Conservation (phyloP, 2,888 invertebrate species). For the Acrobeloides nanus region DNA sequence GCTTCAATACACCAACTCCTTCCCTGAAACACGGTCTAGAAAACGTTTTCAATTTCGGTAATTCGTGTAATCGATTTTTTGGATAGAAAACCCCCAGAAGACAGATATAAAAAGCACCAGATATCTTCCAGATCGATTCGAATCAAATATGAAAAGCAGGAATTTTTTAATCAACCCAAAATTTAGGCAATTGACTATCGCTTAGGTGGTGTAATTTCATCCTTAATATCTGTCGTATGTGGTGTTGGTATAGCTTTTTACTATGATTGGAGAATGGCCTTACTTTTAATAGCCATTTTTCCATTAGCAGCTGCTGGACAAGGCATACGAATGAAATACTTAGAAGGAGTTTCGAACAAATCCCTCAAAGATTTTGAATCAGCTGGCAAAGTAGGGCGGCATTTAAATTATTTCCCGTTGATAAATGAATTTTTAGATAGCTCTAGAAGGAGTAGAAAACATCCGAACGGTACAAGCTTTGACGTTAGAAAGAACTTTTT, state of each 20-base stretch:
- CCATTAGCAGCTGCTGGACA: conserved; percentile 55
- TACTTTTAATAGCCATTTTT: conserved; percentile 53
- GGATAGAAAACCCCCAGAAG: no score
- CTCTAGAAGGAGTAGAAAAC: conserved; percentile 56
- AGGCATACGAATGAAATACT: conserved; percentile 54
- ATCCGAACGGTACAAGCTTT: conserved; percentile 56
- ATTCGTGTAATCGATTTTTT: no score
- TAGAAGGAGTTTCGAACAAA: conserved; percentile 56
- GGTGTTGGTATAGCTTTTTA: conserved; percentile 57
- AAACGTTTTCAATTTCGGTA: no score
- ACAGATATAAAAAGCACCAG: no score
- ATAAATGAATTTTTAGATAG: conserved; percentile 37
- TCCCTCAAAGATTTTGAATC: conserved; percentile 59
- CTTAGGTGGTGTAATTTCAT: conserved; percentile 55
- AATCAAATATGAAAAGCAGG: no score
- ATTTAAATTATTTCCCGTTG: neutral
- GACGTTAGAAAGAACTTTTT: conserved; percentile 54
- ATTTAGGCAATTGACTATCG: conserved; percentile 57
- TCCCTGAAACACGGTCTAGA: no score
- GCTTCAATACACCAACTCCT: no score
- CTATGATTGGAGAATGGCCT: conserved; percentile 57
- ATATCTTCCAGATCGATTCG: no score
- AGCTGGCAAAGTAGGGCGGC: conserved; percentile 52
- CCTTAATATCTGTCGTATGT: conserved; percentile 53
- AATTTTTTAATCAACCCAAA: no score